A percentile compares a stretch with the other conserved stretches of the same genome.
These are phyloP conservation scores for Urocolius indicus DNA, from an alignment of 2,113 vertebrate genomes.

Conservation along the genomic window DNA sequence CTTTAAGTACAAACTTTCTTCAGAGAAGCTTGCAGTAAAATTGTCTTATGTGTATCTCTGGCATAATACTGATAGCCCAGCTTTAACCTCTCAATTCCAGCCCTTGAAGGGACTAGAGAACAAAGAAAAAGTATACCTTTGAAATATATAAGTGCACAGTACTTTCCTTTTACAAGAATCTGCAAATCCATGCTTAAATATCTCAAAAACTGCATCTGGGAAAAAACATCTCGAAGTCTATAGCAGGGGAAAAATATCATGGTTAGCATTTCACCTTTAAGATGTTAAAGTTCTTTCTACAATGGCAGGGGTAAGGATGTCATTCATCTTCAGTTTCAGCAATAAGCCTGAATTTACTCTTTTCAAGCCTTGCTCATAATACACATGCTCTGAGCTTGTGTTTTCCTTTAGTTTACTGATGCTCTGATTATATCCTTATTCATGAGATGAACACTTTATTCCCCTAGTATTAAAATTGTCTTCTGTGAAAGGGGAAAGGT, in stretches of 20 bases:
- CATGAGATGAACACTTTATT: conserved; percentile 11
- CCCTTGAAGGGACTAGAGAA: not conserved
- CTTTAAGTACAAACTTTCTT: not conserved
- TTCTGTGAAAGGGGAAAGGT: not conserved
- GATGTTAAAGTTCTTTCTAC: not conserved
- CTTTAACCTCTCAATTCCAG: not conserved
- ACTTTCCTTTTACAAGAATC: not conserved
- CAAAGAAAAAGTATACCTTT: not conserved
- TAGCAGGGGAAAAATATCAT: not conserved
- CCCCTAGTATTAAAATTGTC: conserved; percentile 2
- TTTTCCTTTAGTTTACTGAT: conserved; percentile 11
- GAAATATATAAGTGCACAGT: not conserved
- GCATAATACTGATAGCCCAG: not conserved
- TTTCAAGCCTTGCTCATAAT: not conserved
- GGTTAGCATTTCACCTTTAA: not conserved
- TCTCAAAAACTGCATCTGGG: not conserved
- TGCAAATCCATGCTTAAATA: not conserved
- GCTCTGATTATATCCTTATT: conserved; percentile 1
- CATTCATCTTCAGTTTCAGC: conserved; percentile 8
- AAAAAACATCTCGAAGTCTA: not conserved
- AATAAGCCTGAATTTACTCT: not conserved
- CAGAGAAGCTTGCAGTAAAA: not conserved
- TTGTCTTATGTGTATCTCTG: not conserved
- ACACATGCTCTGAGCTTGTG: not conserved
- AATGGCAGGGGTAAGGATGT: not conserved